Percentiles rank a stretch among this genome's conserved stretches.
Evolutionary conservation across 2,797 vertebrate species (phyloP).

Genomic region (Helarctos malayanus): DNA sequence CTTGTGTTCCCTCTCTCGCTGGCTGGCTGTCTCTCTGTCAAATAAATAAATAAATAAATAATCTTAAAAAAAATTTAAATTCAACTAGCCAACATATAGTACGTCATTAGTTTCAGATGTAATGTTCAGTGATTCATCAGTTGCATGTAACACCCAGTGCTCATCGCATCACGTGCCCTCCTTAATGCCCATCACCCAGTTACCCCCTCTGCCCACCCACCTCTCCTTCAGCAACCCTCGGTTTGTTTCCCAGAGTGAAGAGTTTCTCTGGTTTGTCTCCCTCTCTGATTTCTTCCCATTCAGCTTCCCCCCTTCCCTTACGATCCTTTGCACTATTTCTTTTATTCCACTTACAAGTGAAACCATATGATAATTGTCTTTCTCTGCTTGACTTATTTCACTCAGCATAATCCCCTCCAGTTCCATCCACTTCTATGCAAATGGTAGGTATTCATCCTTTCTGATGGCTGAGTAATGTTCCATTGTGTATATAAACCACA

Average conservation of each 20-base stretch:
- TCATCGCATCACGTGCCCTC: neutral
- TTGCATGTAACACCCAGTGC: neutral
- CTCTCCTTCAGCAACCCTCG: neutral
- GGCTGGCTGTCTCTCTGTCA: too few relatives aligned
- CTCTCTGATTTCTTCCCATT: neutral
- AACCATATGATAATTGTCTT: neutral
- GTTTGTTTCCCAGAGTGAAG: neutral
- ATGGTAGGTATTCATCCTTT: neutral
- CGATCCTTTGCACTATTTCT: neutral
- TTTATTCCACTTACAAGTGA: neutral
- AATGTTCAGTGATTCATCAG: neutral
- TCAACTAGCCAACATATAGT: neutral
- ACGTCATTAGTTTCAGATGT: neutral
- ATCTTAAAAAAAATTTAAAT: neutral
- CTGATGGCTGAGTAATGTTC: neutral
- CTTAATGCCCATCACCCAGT: neutral
- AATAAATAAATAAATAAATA: too few relatives aligned
- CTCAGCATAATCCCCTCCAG: neutral
- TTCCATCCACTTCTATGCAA: neutral
- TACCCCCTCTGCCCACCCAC: neutral
- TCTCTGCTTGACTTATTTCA: neutral
- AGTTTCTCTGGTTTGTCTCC: neutral
- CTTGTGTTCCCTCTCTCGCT: too few relatives aligned
- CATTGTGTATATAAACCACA: neutral
- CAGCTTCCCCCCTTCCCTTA: neutral